Evolutionary conservation across 2,113 vertebrate genomes (phyloP).

Genomic region (Pachypanchax playfairii): DNA sequence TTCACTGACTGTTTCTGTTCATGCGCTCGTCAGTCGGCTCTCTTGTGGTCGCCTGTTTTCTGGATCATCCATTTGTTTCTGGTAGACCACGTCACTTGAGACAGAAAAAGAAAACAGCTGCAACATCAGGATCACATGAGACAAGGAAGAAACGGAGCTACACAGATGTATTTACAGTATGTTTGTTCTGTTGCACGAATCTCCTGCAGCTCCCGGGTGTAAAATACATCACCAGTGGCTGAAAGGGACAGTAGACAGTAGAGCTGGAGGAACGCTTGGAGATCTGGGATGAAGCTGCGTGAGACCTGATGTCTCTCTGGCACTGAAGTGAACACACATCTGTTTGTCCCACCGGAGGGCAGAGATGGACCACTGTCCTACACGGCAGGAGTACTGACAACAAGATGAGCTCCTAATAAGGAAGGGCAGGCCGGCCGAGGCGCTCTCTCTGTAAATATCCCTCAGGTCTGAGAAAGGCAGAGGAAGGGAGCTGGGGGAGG

Average conservation of each 20-base stretch:
- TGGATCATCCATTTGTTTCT: background rate
- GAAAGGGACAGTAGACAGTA: constrained; percentile 16
- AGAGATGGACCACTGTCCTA: constrained; percentile 74
- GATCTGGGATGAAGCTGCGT: constrained; percentile 21
- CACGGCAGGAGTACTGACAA: constrained; percentile 72
- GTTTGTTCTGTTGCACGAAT: constrained; percentile 45
- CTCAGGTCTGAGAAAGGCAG: constrained; percentile 77
- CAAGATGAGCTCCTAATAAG: constrained; percentile 83
- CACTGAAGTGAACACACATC: constrained; percentile 43
- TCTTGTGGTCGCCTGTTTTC: too few species aligned
- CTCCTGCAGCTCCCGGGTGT: constrained; percentile 45
- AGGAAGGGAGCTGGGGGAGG: constrained; percentile 75
- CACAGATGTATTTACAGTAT: constrained; percentile 55
- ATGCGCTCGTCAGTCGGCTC: too few species aligned
- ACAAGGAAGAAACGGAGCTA: constrained; percentile 22
- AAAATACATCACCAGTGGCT: constrained; percentile 32
- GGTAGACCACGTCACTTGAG: constrained; percentile 40
- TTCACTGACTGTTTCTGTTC: too few species aligned
- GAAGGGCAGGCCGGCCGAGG: constrained; percentile 71
- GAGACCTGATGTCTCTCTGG: constrained; percentile 16
- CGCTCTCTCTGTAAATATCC: constrained; percentile 82
- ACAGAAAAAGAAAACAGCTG: constrained; percentile 50
- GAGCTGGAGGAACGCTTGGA: constrained; percentile 11
- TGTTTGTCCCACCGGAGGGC: constrained; percentile 72
- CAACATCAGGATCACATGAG: constrained; percentile 35